Evolutionary conservation across 2,113 vertebrate species (phyloP), one percentile per base, ranked within the genome.

Genomic region (Clarias macrocephalus): DNA sequence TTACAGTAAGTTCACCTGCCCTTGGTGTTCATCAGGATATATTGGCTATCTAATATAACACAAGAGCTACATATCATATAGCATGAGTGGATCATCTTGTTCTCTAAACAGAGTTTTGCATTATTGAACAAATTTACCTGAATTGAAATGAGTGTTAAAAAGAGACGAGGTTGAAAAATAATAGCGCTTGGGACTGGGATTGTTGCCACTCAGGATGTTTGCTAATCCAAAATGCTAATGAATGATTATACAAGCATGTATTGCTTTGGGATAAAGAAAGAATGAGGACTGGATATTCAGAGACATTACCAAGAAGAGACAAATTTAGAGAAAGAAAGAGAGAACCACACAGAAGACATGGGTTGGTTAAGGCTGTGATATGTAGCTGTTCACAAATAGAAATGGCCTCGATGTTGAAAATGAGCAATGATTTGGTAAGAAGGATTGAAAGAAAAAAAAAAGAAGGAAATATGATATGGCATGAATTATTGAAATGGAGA

Each of bases 201-300:
- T 76, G 23, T 75, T 70, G 54, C 56, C 72, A 3, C 52, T 85
- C 57, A 52, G 83, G 10, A 42, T 37, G 15, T 57, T 25, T 15
- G 33, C 28, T 75, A 42, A 75, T 60, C 52, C 56, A 54, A 68
- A 83, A 66, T 72, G 30, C 57, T 75, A 59, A 73, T 42, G 54
- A 85, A 60, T 76, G 70, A 76, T 68, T 68, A 37, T 19, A 28
- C 70, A 76, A 42, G 57, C 33, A 52, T 16, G 25, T 9, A 15
- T 56, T 77, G 75, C 48, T 77, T 77, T 77, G 75, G 48, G n/a
- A 42, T n/a, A 66, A 52, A 52, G 37, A 85, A 48, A 65, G 73
- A 85, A 48, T 18, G 10, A 60, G 15, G n/a, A 77, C 72, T 77
- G 59, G 73, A 77, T 57, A 85, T 76, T 76, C 28, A 42, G 56